Conservation (phyloP, 37 sponge, comb jelly and placozoan genomes). For the Ianthella basta region DNA sequence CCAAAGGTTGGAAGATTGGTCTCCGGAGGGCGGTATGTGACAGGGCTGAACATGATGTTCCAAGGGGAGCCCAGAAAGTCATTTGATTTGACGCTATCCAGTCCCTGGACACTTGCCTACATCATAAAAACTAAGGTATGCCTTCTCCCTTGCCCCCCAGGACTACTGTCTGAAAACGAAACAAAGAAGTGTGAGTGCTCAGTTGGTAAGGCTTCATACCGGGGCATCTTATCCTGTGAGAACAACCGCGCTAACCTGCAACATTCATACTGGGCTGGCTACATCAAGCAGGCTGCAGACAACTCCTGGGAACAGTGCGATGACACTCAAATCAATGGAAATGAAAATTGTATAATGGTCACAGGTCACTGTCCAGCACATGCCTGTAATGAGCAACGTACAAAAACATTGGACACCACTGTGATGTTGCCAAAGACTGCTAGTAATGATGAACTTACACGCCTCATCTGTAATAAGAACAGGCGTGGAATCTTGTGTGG, state of each 20-base stretch:
- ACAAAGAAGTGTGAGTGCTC: not conserved
- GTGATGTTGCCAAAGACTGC: not conserved
- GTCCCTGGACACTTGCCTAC: slow-evolving; percentile 23
- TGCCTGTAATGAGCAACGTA: not conserved
- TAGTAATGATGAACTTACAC: not conserved
- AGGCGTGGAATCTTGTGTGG: slow-evolving; percentile 11
- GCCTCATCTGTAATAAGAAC: not conserved
- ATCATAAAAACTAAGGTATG: slow-evolving; percentile 1
- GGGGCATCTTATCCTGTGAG: not conserved
- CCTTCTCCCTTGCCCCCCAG: slow-evolving; percentile 18
- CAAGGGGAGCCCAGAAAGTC: not conserved
- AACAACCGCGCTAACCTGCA: not conserved
- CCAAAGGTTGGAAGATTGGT: not conserved
- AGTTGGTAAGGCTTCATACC: no score
- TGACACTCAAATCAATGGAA: not conserved
- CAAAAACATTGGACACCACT: no score
- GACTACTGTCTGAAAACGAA: not conserved
- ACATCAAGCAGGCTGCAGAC: not conserved
- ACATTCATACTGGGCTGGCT: slow-evolving; percentile 8
- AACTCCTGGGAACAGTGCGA: not conserved
- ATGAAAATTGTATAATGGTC: not conserved
- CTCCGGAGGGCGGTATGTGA: not conserved
- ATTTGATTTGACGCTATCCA: not conserved
- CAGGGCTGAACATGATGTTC: not conserved
- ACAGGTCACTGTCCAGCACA: not conserved